These are phyloP conservation scores for Poeciliopsis occidentalis DNA, from an alignment of 2,113 vertebrate species.

Conservation along the genomic window DNA sequence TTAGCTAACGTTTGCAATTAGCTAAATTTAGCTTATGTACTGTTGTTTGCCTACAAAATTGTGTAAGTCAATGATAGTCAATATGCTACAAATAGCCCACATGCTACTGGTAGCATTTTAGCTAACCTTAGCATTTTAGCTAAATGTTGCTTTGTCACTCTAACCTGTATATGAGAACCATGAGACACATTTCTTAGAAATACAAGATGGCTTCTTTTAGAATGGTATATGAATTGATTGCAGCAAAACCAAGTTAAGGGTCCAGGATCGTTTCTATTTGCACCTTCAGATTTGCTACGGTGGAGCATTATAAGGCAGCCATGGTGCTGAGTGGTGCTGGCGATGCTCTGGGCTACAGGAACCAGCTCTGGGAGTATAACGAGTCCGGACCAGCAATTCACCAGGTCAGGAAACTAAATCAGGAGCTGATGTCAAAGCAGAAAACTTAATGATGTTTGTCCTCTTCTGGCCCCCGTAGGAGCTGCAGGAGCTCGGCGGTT, in stretches of 20 bases:
- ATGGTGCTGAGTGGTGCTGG: constrained; percentile 86
- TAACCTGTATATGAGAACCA: too few species aligned
- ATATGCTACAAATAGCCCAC: too few species aligned
- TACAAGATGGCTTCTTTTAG: too few species aligned
- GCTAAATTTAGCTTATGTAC: too few species aligned
- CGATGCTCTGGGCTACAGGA: constrained; percentile 85
- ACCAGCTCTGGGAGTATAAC: constrained; percentile 84
- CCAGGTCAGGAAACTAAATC: constrained; percentile 48
- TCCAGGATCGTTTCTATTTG: neutral
- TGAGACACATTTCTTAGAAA: too few species aligned
- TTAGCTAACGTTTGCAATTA: too few species aligned
- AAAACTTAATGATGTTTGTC: neutral
- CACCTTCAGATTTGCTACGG: constrained; percentile 36
- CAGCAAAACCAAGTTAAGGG: neutral
- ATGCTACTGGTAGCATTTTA: too few species aligned
- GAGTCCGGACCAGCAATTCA: constrained; percentile 83
- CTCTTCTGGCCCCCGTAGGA: constrained; percentile 57
- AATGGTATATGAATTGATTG: too few species aligned
- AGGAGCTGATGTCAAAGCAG: neutral
- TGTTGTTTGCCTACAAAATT: too few species aligned
- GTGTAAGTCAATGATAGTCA: too few species aligned
- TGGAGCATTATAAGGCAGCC: constrained; percentile 78
- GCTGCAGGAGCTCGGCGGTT: constrained; percentile 80
- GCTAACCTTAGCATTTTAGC: too few species aligned
- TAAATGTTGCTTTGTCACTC: too few species aligned